Conservation (phyloP, 2,113 vertebrate genomes). For the Casuarius casuarius region DNA sequence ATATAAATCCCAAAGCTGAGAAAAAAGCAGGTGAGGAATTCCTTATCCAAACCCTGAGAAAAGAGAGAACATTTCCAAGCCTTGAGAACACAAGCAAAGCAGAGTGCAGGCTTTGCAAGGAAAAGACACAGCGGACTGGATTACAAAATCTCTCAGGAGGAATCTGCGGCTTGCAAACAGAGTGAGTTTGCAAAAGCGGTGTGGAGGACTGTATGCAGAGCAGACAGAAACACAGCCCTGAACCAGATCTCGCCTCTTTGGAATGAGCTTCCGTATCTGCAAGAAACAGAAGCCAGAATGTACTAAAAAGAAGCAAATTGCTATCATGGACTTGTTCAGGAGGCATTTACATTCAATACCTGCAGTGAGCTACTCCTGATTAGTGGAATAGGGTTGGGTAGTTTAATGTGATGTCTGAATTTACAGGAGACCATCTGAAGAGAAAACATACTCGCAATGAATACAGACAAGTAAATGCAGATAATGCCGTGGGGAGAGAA, state of each 20-base stretch:
- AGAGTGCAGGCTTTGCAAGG: not conserved
- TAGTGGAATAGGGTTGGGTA: not conserved
- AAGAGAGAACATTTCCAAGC: not conserved
- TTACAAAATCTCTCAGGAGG: not conserved
- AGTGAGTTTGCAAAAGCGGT: not conserved
- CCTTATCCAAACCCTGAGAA: not conserved
- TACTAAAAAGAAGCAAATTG: not conserved
- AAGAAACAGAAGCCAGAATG: not conserved
- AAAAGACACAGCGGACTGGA: not conserved
- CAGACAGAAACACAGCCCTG: not conserved
- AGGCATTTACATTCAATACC: not conserved
- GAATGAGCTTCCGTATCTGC: not conserved
- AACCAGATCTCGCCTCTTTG: not conserved
- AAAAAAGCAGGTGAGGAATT: not conserved
- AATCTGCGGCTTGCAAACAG: not conserved
- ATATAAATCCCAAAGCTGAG: not conserved
- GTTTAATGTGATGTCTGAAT: not conserved
- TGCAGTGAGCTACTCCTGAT: not conserved
- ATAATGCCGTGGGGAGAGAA: not conserved
- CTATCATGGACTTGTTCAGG: not conserved
- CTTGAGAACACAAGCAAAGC: not conserved
- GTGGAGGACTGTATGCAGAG: not conserved
- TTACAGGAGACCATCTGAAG: not conserved
- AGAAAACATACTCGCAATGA: not conserved
- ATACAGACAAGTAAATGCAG: not conserved